Evolutionary conservation across 2,797 vertebrate genomes (phyloP).

Genomic region (Stomatorhinus walkeri): DNA sequence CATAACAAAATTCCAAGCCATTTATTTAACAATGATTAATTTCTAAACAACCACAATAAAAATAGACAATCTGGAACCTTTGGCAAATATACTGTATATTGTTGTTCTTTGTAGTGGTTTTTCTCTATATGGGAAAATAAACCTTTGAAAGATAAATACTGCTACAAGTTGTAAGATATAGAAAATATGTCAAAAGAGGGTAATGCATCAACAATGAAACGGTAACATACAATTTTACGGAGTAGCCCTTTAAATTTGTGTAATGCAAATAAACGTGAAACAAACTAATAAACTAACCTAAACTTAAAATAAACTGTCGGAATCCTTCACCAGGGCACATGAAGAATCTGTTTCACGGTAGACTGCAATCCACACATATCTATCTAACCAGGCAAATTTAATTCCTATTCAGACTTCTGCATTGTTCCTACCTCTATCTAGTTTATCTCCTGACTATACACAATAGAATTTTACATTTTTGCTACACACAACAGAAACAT

Average conservation of each 20-base stretch:
- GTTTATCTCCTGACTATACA: neutral
- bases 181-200: conserved; percentile 32
- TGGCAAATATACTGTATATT: conserved; percentile 59
- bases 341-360: conserved; percentile 31
- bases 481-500: neutral
- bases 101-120: conserved; percentile 39
- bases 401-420: neutral
- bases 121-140: conserved; percentile 40
- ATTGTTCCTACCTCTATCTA: neutral
- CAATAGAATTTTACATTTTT: neutral
- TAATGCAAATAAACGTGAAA: conserved; percentile 27
- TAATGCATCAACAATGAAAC: conserved; percentile 45
- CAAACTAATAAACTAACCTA: neutral
- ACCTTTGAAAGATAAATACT: conserved; percentile 59
- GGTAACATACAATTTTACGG: conserved; percentile 60
- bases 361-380: conserved; percentile 22
- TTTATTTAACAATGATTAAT: conserved; percentile 41
- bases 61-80: conserved; percentile 56
- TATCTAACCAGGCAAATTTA: neutral
- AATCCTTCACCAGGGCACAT: conserved; percentile 28
- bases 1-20: conserved; percentile 60
- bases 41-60: conserved; percentile 35
- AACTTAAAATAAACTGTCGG: conserved; percentile 32
- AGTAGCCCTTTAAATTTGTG: conserved; percentile 66
- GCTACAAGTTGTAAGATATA: conserved; percentile 57